Evolutionary conservation across 2,797 vertebrate species (phyloP).

Genomic region (Crocodylus rhombifer): DNA sequence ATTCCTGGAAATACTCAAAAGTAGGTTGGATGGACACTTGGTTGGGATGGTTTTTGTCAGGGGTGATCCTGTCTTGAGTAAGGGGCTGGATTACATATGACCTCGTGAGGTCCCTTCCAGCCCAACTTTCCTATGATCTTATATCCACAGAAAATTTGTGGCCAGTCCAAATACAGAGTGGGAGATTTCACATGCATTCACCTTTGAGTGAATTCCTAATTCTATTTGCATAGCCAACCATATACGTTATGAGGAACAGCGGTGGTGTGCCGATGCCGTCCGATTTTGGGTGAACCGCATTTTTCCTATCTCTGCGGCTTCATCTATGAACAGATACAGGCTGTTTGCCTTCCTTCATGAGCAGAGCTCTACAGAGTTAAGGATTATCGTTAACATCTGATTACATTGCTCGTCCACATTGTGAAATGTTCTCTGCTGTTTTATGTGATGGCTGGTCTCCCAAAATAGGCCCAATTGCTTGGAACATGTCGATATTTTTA

Average conservation of each 20-base stretch:
- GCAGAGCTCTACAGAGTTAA: background rate
- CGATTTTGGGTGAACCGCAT: background rate
- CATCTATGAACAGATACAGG: background rate
- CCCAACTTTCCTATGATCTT: too few species aligned
- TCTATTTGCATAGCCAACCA: background rate
- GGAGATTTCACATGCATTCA: background rate
- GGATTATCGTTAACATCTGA: background rate
- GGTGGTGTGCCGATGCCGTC: background rate
- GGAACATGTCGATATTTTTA: background rate
- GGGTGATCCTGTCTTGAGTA: too few species aligned
- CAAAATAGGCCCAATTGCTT: constrained; percentile 11
- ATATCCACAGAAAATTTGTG: background rate
- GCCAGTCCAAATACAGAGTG: background rate
- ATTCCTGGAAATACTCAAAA: too few species aligned
- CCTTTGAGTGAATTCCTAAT: background rate
- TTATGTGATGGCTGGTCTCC: background rate
- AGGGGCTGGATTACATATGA: too few species aligned
- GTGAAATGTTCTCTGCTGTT: background rate
- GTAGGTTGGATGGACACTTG: too few species aligned
- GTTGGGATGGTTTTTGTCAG: too few species aligned
- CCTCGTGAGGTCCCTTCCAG: too few species aligned
- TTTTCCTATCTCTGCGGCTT: background rate
- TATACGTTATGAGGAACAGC: background rate
- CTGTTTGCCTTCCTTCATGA: background rate
- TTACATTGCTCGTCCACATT: background rate